Evolutionary conservation across 2,797 vertebrate species (phyloP), one percentile per base, ranked within the genome.

Genomic region (Tapirus indicus): DNA sequence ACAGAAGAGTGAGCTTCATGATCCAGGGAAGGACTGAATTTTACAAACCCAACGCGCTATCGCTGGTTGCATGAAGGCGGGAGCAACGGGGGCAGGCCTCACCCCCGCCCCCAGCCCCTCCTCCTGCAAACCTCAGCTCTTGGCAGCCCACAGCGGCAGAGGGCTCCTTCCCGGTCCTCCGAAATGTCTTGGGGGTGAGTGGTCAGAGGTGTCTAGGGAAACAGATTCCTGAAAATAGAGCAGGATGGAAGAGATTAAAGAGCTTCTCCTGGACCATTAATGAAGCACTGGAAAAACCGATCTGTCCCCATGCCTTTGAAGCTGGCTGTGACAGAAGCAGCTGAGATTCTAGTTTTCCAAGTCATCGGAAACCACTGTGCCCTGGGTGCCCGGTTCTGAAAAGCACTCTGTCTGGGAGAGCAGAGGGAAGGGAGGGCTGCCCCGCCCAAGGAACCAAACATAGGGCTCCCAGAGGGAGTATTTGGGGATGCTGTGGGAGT

Each of bases 291-390:
- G 98, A 97, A 98, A 97, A 94, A 96, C 92, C 97, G 69, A 84
- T 66, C 94, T 95, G 97, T 91, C 95, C 94, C 86, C 58, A 0
- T 38, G 97, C 88, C 96, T 98, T 96, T 97, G 98, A 98, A 97
- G 97, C 97, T 84, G 78, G 94, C 96, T 84, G 96, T 10, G 95
- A 94, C 75, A 96, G 96, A 97, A 97, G 97, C 97, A 95, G 97
- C 98, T 75, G 97, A 95, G 92, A 93, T 95, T 97, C 97, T 97
- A 47, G 91, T 97, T 98, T 97, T 97, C 97, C 93, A 96, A 97
- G 94, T 74, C 93, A 83, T 80, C 97, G 97, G 98, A 97, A 98
- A 95, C 98, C 98, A 0, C 97, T 82, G 97, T 84, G 47, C 94
- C 96, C 91, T 91, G 56, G 79, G 93, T 91, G 94, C 96, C 93